Evolutionary conservation across 1,140 invertebrate species (phyloP), one percentile per base, ranked within the genome.

Genomic region (Drosophila mojavensis): DNA sequence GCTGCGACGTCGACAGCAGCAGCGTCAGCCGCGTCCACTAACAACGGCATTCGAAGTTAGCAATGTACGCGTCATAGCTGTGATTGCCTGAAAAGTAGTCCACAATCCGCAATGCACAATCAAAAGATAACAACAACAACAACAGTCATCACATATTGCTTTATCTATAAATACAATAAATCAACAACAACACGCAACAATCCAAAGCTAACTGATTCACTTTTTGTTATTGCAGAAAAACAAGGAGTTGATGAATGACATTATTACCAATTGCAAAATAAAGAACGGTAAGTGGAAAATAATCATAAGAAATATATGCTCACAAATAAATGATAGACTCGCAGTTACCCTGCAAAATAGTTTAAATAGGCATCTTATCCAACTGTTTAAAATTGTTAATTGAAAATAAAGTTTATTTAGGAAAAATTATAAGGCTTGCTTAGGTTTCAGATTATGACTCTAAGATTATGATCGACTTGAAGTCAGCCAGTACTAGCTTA

Each of bases 171-270:
- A 28, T 10, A 45, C 5, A 43, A 39, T 4, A 59, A 63, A 24
- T 24, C 3, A 68, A 54, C 10, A 58, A 15, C 26, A 48, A 17
- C 4, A 10, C 4, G 4, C 20, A n/a, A 5, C 50, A 45, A 17
- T 24, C 33, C 30, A 17, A 54, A 69, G 53, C 50, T 73, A 55
- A 36, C 20, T 45, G 11, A 43, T 64, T 68, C 43, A 60, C 60
- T 83, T 80, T 85, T 91, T 90, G 92, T 90, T 82, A 73, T 95
- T 95, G 60, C 94, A 95, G 95, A 95, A 95, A 93, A 95, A 95
- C 90, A 95, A 95, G 91, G 94, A 95, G 79, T 92, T 95, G 71
- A 95, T 95, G 94, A 94, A 94, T 81, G 94, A 95, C 79, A 92
- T 95, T 62, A 93, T 95, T n/a, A 93, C 93, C 58, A 94, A 93